Evolutionary conservation across 2,888 invertebrate genomes (phyloP), one percentile per base, ranked within the genome.

Genomic region (Nomada fabriciana): DNA sequence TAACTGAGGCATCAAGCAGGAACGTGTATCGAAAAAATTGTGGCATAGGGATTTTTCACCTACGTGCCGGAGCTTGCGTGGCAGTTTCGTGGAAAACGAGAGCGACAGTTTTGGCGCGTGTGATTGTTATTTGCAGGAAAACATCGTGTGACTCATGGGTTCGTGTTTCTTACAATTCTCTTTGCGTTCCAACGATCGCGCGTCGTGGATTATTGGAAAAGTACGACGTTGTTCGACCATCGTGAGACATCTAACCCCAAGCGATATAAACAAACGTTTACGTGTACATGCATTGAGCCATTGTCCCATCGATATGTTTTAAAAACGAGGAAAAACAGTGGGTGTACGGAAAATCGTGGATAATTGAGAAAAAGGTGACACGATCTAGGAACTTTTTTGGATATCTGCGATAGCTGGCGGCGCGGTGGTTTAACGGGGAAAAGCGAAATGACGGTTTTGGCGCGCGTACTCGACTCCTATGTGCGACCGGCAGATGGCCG

Each of bases 401-500:
- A 80, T 84, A 84, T 72, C 76, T 47, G 65, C 42, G 60, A 72
- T 67, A 65, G 83, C 91, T 90, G 91, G 91, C 80, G 90, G 84
- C 85, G 80, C 84, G 88, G 87, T 89, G 89, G 89, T 90, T 64
- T 36, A 90, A 90, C 90, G 90, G 89, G 89, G 91, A 78, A 80
- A 79, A 76, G 72, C 85, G 80, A 76, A 80, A 69, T 80, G 87
- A 81, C 81, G 80, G 88, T 93, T 93, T 93, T 93, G 93, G 93
- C 93, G 93, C 93, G 93, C 93, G 87, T 90, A 88, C 85, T 84
- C 77, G 87, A 87, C 91, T 93, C 88, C 80, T 68, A 80, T 71
- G 71, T 71, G 68, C 86, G 87, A 88, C 93, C 93, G 91, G 91
- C 92, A 93, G 93, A 93, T 93, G 93, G 93, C 93, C 91, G 88